These are phyloP conservation scores for Dryoscopus gambensis DNA, from an alignment of 2,113 vertebrate genomes.

Conservation along the genomic window DNA sequence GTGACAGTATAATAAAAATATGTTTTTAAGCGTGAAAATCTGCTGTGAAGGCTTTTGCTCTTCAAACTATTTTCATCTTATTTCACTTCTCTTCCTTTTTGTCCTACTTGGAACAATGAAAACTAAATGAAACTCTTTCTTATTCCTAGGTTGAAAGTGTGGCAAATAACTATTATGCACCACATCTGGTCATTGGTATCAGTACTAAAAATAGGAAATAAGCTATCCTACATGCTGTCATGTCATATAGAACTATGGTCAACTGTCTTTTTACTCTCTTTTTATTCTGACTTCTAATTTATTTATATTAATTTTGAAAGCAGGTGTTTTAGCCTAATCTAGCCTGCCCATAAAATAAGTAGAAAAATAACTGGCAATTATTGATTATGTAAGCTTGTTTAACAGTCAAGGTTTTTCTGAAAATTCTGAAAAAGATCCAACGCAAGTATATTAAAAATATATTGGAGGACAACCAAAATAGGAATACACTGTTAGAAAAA, in stretches of 20 bases:
- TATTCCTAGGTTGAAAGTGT: neutral
- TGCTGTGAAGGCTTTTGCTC: neutral
- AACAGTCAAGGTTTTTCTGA: neutral
- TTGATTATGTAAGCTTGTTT: neutral
- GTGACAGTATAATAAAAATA: neutral
- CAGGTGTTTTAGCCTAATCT: neutral
- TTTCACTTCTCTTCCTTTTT: neutral
- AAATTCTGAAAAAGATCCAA: neutral
- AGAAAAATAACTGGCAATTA: neutral
- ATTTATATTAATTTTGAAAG: neutral
- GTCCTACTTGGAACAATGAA: neutral
- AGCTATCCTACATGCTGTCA: neutral
- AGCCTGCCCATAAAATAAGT: neutral
- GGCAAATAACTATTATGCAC: neutral
- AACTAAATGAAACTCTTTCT: neutral
- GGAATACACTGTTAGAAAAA: neutral
- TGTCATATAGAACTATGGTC: neutral
- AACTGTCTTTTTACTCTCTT: neutral
- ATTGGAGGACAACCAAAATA: neutral
- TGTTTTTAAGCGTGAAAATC: neutral
- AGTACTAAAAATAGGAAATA: neutral
- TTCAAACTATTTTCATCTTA: neutral
- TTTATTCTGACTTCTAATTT: neutral
- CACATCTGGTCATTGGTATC: neutral
- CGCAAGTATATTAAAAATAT: neutral